Conservation (phyloP, 2,797 vertebrate species). For the Gymnothorax javanicus region DNA sequence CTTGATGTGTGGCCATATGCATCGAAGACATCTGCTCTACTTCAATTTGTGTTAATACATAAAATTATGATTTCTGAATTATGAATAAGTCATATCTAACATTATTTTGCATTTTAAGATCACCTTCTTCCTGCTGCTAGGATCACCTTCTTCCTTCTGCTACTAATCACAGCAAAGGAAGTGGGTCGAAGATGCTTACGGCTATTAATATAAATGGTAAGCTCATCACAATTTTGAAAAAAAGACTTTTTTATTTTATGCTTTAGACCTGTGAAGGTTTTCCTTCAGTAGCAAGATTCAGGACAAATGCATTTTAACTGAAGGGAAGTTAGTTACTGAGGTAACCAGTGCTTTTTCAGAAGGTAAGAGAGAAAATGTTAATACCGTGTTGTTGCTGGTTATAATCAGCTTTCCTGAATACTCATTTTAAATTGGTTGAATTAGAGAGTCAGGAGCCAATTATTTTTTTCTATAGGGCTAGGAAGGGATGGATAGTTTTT, state of each 20-base stretch:
- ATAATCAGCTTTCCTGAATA: neutral
- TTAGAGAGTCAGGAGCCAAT: too few species aligned
- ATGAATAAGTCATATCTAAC: neutral
- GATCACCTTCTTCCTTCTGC: slow-evolving; percentile 76
- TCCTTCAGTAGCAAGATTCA: neutral
- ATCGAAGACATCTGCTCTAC: neutral
- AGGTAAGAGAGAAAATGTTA: neutral
- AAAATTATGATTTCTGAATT: neutral
- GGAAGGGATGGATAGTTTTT: too few species aligned
- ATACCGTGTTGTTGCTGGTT: neutral
- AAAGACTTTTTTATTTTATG: neutral
- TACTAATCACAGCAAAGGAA: slow-evolving; percentile 79
- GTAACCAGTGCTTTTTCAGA: neutral
- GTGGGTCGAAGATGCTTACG: slow-evolving; percentile 79
- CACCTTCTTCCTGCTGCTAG: slow-evolving; percentile 75
- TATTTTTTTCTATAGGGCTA: too few species aligned
- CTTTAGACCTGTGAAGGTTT: too few species aligned
- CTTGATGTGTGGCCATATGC: neutral
- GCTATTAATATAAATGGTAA: slow-evolving; percentile 79
- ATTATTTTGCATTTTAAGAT: slow-evolving; percentile 11
- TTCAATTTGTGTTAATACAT: neutral
- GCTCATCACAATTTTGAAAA: slow-evolving; percentile 33
- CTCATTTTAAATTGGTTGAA: too few species aligned
- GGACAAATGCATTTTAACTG: neutral
- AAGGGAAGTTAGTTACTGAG: neutral